Conservation (phyloP, 2,888 invertebrate genomes). For the Deilephila porcellus region DNA sequence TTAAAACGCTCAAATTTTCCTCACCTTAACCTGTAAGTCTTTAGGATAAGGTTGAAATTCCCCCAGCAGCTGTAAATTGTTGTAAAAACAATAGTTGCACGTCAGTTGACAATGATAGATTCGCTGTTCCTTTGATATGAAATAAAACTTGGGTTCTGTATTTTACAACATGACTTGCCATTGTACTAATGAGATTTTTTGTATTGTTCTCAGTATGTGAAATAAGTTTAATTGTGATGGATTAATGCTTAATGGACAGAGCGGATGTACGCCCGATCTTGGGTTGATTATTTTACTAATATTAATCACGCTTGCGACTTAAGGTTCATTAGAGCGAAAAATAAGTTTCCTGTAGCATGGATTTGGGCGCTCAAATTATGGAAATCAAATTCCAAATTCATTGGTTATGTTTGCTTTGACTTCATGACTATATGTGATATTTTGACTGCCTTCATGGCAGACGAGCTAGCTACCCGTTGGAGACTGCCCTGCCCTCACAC, state of each 20-base stretch:
- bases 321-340: neutral
- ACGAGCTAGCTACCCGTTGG: too few relatives aligned
- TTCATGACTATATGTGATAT: too few relatives aligned
- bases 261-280: neutral
- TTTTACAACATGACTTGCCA: constrained; percentile 18
- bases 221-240: constrained; percentile 27
- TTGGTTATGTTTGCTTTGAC: too few relatives aligned
- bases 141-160: constrained; percentile 29
- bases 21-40: constrained; percentile 34
- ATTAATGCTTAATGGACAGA: constrained; percentile 14
- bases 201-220: constrained; percentile 16
- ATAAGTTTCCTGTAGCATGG: too few relatives aligned
- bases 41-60: constrained; percentile 43
- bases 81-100: constrained; percentile 42
- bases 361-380: too few relatives aligned
- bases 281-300: neutral
- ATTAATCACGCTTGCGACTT: neutral
- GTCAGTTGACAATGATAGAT: constrained; percentile 71
- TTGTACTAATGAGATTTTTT: constrained; percentile 29
- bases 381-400: too few relatives aligned
- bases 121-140: constrained; percentile 50
- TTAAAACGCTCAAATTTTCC: constrained; percentile 9
- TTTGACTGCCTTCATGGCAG: too few relatives aligned
- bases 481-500: too few relatives aligned
- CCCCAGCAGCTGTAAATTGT: constrained; percentile 32